A percentile compares a stretch with the other conserved stretches of the same genome.
Conservation (phyloP, 2,797 vertebrate species). For the Pyrocephalus nanus region DNA sequence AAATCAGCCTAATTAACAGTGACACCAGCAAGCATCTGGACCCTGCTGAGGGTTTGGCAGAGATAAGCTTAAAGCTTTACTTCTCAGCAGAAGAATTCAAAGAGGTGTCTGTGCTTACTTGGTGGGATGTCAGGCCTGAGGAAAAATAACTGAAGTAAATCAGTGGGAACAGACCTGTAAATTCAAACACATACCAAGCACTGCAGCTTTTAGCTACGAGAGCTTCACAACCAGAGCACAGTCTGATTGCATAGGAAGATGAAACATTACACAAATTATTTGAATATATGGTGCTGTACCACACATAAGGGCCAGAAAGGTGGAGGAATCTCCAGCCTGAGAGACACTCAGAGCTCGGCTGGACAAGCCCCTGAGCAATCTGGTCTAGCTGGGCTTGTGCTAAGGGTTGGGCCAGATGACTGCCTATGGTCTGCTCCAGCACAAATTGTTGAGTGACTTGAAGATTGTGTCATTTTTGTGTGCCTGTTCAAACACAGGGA, state of each 20-base stretch:
- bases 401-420: background rate
- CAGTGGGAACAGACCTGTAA: background rate
- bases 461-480: background rate
- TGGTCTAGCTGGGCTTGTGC: background rate
- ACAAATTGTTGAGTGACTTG: background rate
- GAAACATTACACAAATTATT: background rate
- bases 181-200: background rate
- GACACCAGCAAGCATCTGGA: conserved; percentile 6
- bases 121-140: background rate
- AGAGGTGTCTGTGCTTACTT: background rate
- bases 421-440: background rate
- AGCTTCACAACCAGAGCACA: background rate
- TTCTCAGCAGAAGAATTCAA: conserved; percentile 14
- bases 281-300: background rate
- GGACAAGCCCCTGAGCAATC: background rate
- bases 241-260: background rate
- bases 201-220: background rate
- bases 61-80: conserved; percentile 10
- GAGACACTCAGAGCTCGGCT: background rate
- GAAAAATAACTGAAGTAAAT: conserved; percentile 49
- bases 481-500: background rate
- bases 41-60: conserved; percentile 16
- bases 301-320: background rate
- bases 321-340: background rate
- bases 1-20: conserved; percentile 47